Base-by-base conservation (phyloP, 2,797 vertebrate species). In the Enteromius mattozi region DNA sequence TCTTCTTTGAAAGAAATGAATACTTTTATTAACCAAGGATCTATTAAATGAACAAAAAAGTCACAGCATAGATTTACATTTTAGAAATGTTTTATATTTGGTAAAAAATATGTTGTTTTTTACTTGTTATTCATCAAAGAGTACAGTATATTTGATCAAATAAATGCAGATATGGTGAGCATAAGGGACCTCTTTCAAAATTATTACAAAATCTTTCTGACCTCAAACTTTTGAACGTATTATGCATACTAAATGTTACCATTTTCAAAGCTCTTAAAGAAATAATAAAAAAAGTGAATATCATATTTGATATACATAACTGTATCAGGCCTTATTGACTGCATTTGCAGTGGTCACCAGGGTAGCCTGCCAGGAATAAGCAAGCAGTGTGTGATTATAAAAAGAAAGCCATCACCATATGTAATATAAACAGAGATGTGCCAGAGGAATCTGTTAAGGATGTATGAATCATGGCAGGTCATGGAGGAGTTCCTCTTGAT, bases 401-500 rank as follows among this genome's bases (percentile, higher is more conserved):
- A 78, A 85, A 75, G 56, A 66, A 61, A 79, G 68, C 54, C 21
- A 54, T 76, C 37, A 75, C 54, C 82, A 82, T 88, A 87, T 86
- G 81, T 79, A 88, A 82, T 51, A 68, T 63, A 16, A 71, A 49
- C 54, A 74, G 21, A 66, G 84, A 78, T 30, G 9, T 81, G 86
- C 72, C 80, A 81, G 69, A 12, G 54, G 66, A 82, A 82, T 77
- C 70, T 51, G 65, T 77, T 49, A 68, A 87, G 78, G 71, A 74
- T 63, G 63, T 71, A 87, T 91, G 89, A 91, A 90, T 92, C 90
- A 91, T 45, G 63, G 76, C 42, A 3, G 65, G 47, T 49, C 75
- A 74, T 65, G 21, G 49, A 84, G 51, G 59, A 70, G 69, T 76
- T 83, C 51, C 81, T 35, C 49, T 54, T 71, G 56, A 76, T 69